Base-by-base conservation (phyloP, 1,140 invertebrate species). In the Brachionus sp. region DNA sequence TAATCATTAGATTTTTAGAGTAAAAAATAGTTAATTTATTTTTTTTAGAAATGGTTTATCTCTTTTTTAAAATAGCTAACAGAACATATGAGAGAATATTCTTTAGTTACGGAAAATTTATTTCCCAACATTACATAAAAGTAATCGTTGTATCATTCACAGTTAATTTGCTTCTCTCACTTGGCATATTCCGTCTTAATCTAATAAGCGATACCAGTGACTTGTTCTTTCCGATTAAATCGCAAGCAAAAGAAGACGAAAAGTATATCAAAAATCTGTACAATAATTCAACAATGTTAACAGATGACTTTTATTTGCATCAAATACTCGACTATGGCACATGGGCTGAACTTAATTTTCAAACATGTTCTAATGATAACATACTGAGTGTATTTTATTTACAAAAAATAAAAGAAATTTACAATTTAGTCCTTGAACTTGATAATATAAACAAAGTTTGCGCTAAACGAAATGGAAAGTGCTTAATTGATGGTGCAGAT, bases 291-390 rank as follows among this genome's bases (percentile, higher is more conserved):
- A 62, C 23, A 19, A 1, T 29, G 23, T n/a, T 80, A 25, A 57
- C 23, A n/a, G 53, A 80, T 33, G 57, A 80, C 16, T 80, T 80
- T 66, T 80, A 50, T 66, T 29, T 80, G 23, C 77, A 80, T 23
- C 77, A 80, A 57, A 57, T 80, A n/a, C 19, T 23, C n/a, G 77
- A 80, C 23, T 66, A 57, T 23, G 77, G 77, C 50, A 80, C 77
- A 9, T 80, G 77, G 77, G 50, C 77, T 16, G 77, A 80, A 66
- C 10, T 80, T 12, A 80, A 80, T n/a, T 80, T 80, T 80, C 77
- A 66, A 13, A 46, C 35, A 19, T 37, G 35, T 16, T 19, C 29
- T 6, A 25, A 39, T 5, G 6, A 44, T 35, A 77, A 77, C 33
- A 57, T 77, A 13, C 75, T 77, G 5, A 50, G 25, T 33, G 50